Evolutionary conservation across 2,888 invertebrate genomes (phyloP), one percentile per base, ranked within the genome.

Genomic region (Cetonia aurata): DNA sequence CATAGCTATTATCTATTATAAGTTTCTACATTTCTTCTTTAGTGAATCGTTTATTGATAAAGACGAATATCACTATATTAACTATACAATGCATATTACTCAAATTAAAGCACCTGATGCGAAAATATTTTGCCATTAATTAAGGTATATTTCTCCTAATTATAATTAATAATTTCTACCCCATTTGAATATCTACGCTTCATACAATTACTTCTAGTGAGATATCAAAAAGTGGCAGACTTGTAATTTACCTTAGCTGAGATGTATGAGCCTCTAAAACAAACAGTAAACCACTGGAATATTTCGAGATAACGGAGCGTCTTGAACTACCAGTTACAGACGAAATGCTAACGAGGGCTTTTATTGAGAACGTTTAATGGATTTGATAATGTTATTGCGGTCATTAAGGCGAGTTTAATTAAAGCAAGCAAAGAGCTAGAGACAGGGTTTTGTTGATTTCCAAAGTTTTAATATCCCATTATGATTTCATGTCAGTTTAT

Each of bases 301-400:
- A 69, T 72, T 62, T 55, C 46, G 55, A 70, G 41, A 46, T 56
- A 41, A 46, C 42, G 8, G 56, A 59, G 66, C 68, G 60, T 71
- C 72, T 75, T 73, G 67, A 73, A 41, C 72, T 72, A 73, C 71
- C 42, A 66, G 12, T 19, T 66, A 70, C 70, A 70, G 50, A 70
- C 70, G 70, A 73, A 75, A 73, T 72, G 72, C 69, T 74, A 72
- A 74, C 73, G 71, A 72, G 67, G 52, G 67, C 60, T 69, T 74
- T 72, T 71, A 74, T 72, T 71, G 74, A 75, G 77, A 77, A 74
- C 73, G 75, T 73, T 75, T 77, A 78, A 78, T 78, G 78, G 77
- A 78, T 78, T 78, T 78, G 78, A 77, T 78, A 78, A 78, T 78
- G 77, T 77, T 77, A 78, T 77, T 77, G 77, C 76, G 76, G 77